Conservation (phyloP, 2,888 invertebrate genomes). For the Graphium colonna region DNA sequence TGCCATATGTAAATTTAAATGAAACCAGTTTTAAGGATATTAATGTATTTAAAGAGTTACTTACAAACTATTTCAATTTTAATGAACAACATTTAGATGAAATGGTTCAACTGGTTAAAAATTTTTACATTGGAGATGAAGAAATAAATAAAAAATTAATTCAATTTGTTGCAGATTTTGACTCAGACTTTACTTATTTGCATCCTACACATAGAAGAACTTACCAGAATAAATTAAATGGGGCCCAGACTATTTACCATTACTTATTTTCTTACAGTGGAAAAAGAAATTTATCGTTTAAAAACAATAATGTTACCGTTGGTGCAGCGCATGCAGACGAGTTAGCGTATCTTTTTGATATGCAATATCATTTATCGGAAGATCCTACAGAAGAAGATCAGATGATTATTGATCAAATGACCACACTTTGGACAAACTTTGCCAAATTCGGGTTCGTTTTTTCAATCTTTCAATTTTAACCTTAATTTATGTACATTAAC, state of each 20-base stretch:
- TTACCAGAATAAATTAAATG: slow-evolving; percentile 32
- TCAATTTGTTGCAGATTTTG: slow-evolving; percentile 32
- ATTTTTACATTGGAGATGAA: slow-evolving; percentile 40
- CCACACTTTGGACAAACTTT: slow-evolving; percentile 38
- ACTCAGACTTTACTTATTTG: slow-evolving; percentile 37
- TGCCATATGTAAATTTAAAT: slow-evolving; percentile 25
- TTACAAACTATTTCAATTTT: slow-evolving; percentile 29
- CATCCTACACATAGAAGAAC: slow-evolving; percentile 38
- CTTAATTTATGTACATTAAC: no score
- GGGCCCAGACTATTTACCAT: slow-evolving; percentile 33
- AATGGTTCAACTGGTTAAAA: slow-evolving; percentile 27
- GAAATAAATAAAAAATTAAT: slow-evolving; percentile 25
- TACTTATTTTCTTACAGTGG: slow-evolving; percentile 43
- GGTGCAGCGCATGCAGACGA: slow-evolving; percentile 44
- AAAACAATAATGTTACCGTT: slow-evolving; percentile 21
- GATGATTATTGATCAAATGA: slow-evolving; percentile 32
- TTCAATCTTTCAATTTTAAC: no score
- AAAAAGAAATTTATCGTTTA: slow-evolving; percentile 31
- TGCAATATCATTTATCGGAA: slow-evolving; percentile 25
- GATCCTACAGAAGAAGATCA: slow-evolving; percentile 31
- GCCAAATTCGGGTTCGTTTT: slow-evolving; percentile 36
- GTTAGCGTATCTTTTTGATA: slow-evolving; percentile 42
- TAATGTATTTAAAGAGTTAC: slow-evolving; percentile 28
- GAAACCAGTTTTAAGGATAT: slow-evolving; percentile 33
- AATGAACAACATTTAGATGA: slow-evolving; percentile 29